Base-by-base conservation (phyloP, 1,140 invertebrate genomes). In the Drosophila pachea region DNA sequence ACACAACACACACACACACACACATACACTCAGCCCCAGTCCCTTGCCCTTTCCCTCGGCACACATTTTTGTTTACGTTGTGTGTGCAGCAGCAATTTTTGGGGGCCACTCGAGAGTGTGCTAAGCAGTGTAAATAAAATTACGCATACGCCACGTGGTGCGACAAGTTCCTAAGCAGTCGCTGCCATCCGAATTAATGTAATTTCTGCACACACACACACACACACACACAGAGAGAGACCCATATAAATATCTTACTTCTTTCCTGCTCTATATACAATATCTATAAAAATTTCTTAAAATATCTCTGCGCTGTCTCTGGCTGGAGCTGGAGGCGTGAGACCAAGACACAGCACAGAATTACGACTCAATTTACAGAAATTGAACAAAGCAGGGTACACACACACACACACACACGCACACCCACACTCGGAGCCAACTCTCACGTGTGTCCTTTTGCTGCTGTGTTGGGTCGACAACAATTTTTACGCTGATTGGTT, bases 401-500 rank as follows among this genome's bases (percentile, higher is more conserved):
- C 61, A 65, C 48, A 48, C 33, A 42, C 5, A 45, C 43, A 52
- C 53, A 56, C 45, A 56, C 12, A 45, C 54, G 12, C 5, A 45
- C 22, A 60, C n/a, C 35, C 14, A 59, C 11, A 32, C 8, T 33
- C 22, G 14, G 7, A 16, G 33, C 7, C 6, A 55, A 22, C 36
- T 54, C 22, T 22, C 22, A 16, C 22, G 54, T 66, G 40, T 65
- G 58, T 54, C 50, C 45, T 58, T 71, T 42, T 33, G 48, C n/a
- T 6, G 33, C 38, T 62, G 65, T 52, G n/a, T 12, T 60, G 52
- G 45, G 59, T 38, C 59, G 47, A 81, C 48, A 74, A 71, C 79
- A 83, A 84, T 83, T 83, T 84, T 79, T 76, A 83, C 81, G 79
- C 79, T 83, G 79, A 83, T 83, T 83, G 79, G 79, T 79, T 83